Evolutionary conservation across 2,797 vertebrate species (phyloP).

Genomic region (Alca torda): DNA sequence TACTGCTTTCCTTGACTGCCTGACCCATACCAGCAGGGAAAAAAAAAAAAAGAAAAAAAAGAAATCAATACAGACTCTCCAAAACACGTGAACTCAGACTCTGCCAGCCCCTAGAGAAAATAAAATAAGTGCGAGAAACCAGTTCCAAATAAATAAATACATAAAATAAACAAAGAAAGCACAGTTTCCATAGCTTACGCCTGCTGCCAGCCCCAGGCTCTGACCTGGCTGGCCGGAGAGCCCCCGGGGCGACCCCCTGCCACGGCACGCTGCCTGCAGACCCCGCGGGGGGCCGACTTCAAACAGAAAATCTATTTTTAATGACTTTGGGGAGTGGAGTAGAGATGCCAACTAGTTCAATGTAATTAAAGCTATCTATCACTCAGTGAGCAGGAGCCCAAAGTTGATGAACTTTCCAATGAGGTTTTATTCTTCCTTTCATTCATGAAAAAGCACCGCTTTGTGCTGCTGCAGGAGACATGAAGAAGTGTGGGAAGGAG

Average conservation of each 20-base stretch:
- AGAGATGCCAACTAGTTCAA: slow-evolving; percentile 79
- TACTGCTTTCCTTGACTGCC: slow-evolving; percentile 1
- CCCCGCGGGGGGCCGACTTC: slow-evolving; percentile 67
- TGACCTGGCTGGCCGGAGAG: slow-evolving; percentile 75
- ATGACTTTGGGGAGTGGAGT: slow-evolving; percentile 84
- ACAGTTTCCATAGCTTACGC: not conserved
- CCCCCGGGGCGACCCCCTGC: slow-evolving; percentile 66
- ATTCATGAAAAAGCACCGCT: slow-evolving; percentile 46
- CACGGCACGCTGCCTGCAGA: slow-evolving; percentile 80
- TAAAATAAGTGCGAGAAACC: not conserved
- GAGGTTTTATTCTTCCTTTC: slow-evolving; percentile 57
- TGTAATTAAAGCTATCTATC: slow-evolving; percentile 94
- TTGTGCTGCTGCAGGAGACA: slow-evolving; percentile 17
- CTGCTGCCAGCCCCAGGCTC: slow-evolving; percentile 74
- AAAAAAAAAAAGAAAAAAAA: not conserved
- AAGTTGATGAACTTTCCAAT: slow-evolving; percentile 78
- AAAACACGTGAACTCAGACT: not conserved
- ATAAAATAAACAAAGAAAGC: not conserved
- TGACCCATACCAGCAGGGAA: not conserved
- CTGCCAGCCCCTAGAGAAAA: not conserved
- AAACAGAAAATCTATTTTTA: slow-evolving; percentile 91
- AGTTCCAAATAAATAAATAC: not conserved
- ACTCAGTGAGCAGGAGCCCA: slow-evolving; percentile 72
- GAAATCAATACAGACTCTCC: slow-evolving; percentile 9
- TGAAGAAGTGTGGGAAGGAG: slow-evolving; percentile 30